Evolutionary conservation across 2,113 vertebrate species (phyloP), one percentile per base, ranked within the genome.

Genomic region (Cheirogaleus medius): DNA sequence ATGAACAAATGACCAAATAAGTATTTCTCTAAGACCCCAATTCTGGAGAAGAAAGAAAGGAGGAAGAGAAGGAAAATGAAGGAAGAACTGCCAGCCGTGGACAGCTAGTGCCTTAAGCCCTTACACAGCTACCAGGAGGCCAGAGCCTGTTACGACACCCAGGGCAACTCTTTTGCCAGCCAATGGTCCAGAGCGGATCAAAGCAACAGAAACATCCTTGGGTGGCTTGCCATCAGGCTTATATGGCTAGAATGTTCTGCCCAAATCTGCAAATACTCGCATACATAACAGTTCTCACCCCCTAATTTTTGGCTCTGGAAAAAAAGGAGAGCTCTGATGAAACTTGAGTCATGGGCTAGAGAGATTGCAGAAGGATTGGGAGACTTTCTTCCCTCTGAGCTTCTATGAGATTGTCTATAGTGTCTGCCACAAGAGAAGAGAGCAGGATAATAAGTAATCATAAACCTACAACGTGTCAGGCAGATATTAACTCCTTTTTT

Each of bases 381-480:
- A 94, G 63, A 90, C 42, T 74, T 92, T 52, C 58, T 93, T 91
- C 71, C 91, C 68, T 92, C 78, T 23, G 95, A 87, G 39, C 47
- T 84, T 25, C 42, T 64, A 37, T 76, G 29, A 49, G 73, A 90
- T 84, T 86, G 73, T 78, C 81, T 92, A 20, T 4, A 71, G 68
- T 83, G 39, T 80, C 69, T 68, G 9, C 47, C 49, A 74, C 32
- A 27, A 76, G 39, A 56, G 87, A 92, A 71, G 6, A 97, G 47
- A 83, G 32, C 2, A 58, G 11, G n/a, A 7, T 76, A 32, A 76
- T 58, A 89, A 37, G 3, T 44, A 88, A 89, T 49, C 49, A 77
- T 77, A 42, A 77, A 27, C 44, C 69, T 87, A 29, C n/a, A 47
- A n/a, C 34, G 8, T 21, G 6, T 76, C 60, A 44, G 66, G 23